These are phyloP conservation scores for Pseudopipra pipra DNA, from an alignment of 2,113 vertebrate genomes.

Conservation along the genomic window DNA sequence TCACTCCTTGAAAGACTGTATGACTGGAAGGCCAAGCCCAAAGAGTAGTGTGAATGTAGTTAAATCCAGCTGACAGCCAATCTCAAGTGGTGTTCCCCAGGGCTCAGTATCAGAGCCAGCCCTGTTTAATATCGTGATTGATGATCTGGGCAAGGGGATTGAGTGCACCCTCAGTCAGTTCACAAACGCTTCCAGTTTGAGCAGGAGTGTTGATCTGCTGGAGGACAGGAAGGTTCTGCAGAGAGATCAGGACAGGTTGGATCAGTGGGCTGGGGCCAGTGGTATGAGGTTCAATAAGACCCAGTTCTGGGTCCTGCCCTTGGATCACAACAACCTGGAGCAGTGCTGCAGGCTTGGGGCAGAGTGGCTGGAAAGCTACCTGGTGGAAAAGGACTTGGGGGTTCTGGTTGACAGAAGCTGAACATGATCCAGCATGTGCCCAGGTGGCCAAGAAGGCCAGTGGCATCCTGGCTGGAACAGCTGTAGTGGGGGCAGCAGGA, in stretches of 20 bases:
- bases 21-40: not conserved
- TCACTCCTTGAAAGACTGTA: fast-evolving
- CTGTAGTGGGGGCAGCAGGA: not conserved
- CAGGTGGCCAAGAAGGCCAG: not conserved
- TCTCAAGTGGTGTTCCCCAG: not conserved
- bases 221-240: not conserved
- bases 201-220: not conserved
- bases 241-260: not conserved
- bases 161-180: not conserved
- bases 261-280: fast-evolving
- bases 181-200: fast-evolving
- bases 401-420: fast-evolving
- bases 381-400: fast-evolving
- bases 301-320: fast-evolving
- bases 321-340: not conserved
- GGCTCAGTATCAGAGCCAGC: not conserved
- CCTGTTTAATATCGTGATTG: not conserved
- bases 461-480: not conserved
- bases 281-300: not conserved
- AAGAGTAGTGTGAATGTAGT: not conserved
- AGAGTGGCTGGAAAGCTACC: not conserved
- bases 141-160: fast-evolving
- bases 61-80: fast-evolving
- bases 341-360: fast-evolving
- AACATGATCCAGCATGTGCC: not conserved